Evolutionary conservation across 2,888 invertebrate species (phyloP), one percentile per base, ranked within the genome.

Genomic region (Melanotus villosus): DNA sequence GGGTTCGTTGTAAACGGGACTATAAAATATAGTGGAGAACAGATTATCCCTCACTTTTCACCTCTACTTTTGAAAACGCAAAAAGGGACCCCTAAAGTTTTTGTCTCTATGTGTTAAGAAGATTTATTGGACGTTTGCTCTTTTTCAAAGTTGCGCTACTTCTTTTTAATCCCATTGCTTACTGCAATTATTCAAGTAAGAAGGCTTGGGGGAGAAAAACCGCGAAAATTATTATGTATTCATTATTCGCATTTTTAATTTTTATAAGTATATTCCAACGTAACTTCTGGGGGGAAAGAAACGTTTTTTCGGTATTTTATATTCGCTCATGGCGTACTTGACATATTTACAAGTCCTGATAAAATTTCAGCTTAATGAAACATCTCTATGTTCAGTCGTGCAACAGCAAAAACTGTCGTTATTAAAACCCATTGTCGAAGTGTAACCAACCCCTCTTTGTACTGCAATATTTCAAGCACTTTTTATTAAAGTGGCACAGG

Each of bases 31-130:
- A 47, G 47, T 47, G 21, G 10, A n/a, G 18, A 47, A 26, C 12
- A 47, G 47, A 47, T 47, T 47, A 47, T 23, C n/a, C 26, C 23
- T 47, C 23, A 47, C 47, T 47, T 47, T 47, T 47, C 47, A 47
- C 23, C 23, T 47, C 47, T 23, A 47, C 23, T 47, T 21, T 47
- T 12, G 9, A 9, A 10, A 43, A 43, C 9, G 47, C 47, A 47
- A 47, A 47, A 47, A 47, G 23, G 21, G 21, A 26, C 14, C 16
- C 9, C 12, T 12, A 34, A 34, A 19, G 16, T 47, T 47, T 47
- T 47, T 47, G 47, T 47, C 23, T 21, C 21, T 21, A 23, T 47
- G 23, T 26, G 47, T 2, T 23, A 2, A n/a, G 12, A 47, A 23
- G 21, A 47, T 47, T 47, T 47, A 26, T 47, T 47, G 19, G 23